Evolutionary conservation across 1,140 invertebrate species (phyloP).

Genomic region (Campoletis sonorensis): DNA sequence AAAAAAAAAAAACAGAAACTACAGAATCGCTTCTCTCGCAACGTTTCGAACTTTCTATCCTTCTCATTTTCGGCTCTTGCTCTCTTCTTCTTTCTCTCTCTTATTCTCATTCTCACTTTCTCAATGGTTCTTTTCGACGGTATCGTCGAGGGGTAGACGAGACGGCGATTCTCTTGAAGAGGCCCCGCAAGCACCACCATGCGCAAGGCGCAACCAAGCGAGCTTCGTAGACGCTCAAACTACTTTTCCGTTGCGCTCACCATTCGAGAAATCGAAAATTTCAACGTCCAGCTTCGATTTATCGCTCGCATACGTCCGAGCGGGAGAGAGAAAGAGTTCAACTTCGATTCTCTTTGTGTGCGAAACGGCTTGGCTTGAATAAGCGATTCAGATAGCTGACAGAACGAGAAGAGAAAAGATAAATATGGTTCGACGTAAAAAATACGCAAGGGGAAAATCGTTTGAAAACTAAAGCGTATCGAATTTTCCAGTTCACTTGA

Average conservation of each 20-base stretch:
- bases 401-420: not conserved
- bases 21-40: conserved; percentile 56
- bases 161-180: conserved; percentile 28
- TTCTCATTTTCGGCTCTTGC: not conserved
- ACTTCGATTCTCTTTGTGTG: conserved; percentile 14
- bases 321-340: not conserved
- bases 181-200: conserved; percentile 19
- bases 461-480: conserved; percentile 2
- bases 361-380: conserved; percentile 8
- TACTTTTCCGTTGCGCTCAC: conserved; percentile 1
- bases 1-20: conserved; percentile 23
- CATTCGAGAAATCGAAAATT: conserved; percentile 41
- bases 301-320: conserved; percentile 37
- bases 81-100: not conserved
- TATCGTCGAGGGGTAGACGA: conserved; percentile 25
- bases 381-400: conserved; percentile 1
- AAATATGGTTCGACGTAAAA: not conserved
- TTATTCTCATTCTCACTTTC: not conserved
- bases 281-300: conserved; percentile 43
- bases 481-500: not conserved
- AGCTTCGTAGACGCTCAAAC: conserved; percentile 20
- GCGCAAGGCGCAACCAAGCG: conserved; percentile 10
- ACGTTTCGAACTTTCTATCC: conserved; percentile 29
- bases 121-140: conserved; percentile 55
- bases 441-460: conserved; percentile 14